Evolutionary conservation across 2,888 invertebrate species (phyloP).

Genomic region (Phortica magna): DNA sequence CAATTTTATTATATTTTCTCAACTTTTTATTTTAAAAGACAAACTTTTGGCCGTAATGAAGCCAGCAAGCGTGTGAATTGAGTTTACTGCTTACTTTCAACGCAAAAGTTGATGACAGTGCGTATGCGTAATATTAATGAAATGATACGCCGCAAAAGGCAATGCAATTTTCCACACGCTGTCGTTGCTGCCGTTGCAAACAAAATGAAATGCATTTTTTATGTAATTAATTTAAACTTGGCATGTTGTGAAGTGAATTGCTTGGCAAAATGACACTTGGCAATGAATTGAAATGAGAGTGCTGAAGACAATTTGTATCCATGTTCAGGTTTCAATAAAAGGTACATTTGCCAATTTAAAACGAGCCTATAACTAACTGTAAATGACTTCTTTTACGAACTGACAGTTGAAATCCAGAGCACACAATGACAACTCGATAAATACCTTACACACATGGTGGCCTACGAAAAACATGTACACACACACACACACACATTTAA

Average conservation of each 20-base stretch:
- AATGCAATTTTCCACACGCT: background rate
- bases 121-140: slow-evolving; percentile 8
- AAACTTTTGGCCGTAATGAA: background rate
- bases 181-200: no score
- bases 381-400: no score
- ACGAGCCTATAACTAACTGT: no score
- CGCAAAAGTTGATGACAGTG: background rate
- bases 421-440: slow-evolving; percentile 24
- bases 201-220: background rate
- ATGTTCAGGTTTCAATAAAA: no score
- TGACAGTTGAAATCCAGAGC: background rate
- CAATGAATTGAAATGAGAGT: background rate
- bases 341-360: no score
- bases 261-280: background rate
- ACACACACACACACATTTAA: background rate
- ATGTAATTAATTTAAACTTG: background rate
- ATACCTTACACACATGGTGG: background rate
- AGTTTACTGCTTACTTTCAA: background rate
- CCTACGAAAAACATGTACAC: background rate
- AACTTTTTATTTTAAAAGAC: background rate
- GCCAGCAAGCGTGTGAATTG: background rate
- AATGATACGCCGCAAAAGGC: background rate
- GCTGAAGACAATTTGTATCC: no score
- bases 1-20: background rate
- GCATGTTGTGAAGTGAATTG: background rate